Evolutionary conservation across 2,888 invertebrate genomes (phyloP).

Genomic region (Ophion ellenae): DNA sequence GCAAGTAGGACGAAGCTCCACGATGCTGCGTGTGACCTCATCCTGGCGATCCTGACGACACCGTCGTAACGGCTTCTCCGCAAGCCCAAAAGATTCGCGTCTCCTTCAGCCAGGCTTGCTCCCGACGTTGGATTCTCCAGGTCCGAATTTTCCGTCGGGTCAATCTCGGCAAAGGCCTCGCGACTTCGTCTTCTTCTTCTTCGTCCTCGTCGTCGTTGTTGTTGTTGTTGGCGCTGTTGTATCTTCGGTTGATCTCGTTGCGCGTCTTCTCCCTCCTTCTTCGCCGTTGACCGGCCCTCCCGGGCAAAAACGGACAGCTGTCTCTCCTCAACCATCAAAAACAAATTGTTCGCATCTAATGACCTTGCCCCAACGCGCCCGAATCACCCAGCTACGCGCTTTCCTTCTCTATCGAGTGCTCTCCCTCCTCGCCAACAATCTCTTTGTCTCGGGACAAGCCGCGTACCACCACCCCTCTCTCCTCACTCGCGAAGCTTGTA

Average conservation of each 20-base stretch:
- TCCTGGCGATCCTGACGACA: slow-evolving; percentile 72
- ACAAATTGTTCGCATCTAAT: slow-evolving; percentile 19
- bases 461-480: background rate
- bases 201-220: slow-evolving; percentile 63
- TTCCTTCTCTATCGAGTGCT: background rate
- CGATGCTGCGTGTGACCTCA: slow-evolving; percentile 83
- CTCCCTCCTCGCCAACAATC: background rate
- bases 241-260: slow-evolving; percentile 3
- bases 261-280: slow-evolving; percentile 21
- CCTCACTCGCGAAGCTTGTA: slow-evolving; percentile 25
- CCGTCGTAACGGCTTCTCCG: slow-evolving; percentile 52
- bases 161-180: slow-evolving; percentile 72
- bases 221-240: slow-evolving; percentile 50
- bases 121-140: slow-evolving; percentile 35
- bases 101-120: slow-evolving; percentile 21
- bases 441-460: background rate
- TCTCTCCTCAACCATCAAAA: slow-evolving; percentile 62
- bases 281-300: slow-evolving; percentile 53
- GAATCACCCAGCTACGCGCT: slow-evolving; percentile 10
- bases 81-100: slow-evolving; percentile 8
- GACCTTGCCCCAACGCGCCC: slow-evolving; percentile 25
- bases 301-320: slow-evolving; percentile 51
- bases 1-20: slow-evolving; percentile 84
- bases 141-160: slow-evolving; percentile 66
- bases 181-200: slow-evolving; percentile 63